phyloP scores from a whole-genome alignment of 2,797 vertebrate species.

The Leptodactylus fallax region DNA sequence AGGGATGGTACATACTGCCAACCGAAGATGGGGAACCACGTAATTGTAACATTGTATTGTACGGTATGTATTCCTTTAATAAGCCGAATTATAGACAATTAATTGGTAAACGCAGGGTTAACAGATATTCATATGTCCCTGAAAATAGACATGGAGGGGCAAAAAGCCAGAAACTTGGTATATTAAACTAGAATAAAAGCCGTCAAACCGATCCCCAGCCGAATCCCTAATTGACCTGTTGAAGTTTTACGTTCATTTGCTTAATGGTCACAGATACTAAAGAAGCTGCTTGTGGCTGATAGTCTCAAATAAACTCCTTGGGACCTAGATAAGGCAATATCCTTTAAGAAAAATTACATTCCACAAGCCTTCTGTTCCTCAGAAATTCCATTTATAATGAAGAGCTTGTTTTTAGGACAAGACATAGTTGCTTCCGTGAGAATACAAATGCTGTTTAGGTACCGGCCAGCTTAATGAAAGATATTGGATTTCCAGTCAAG shows the following conservation, averaged over 20 bases:
- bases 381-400: conserved; percentile 58
- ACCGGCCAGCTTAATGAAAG: conserved; percentile 31
- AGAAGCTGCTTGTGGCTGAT: conserved; percentile 58
- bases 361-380: conserved; percentile 41
- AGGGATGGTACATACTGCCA: no score
- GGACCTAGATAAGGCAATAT: conserved; percentile 60
- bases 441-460: conserved; percentile 53
- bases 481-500: conserved; percentile 34
- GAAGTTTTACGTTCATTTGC: conserved; percentile 51
- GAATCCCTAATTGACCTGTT: conserved; percentile 57
- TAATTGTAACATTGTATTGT: no score
- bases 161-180: neutral
- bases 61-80: no score
- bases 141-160: neutral
- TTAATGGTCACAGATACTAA: conserved; percentile 57
- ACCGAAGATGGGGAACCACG: no score
- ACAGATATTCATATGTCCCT: neutral
- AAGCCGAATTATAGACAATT: no score
- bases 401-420: conserved; percentile 38
- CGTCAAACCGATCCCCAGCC: conserved; percentile 7
- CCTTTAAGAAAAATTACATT: conserved; percentile 57
- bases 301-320: conserved; percentile 55
- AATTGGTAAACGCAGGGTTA: neutral
- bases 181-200: conserved; percentile 4
- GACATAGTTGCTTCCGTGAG: conserved; percentile 42